These are phyloP conservation scores for Zhengitettix transpicula DNA, from an alignment of 2,888 invertebrate genomes.

Conservation along the genomic window DNA sequence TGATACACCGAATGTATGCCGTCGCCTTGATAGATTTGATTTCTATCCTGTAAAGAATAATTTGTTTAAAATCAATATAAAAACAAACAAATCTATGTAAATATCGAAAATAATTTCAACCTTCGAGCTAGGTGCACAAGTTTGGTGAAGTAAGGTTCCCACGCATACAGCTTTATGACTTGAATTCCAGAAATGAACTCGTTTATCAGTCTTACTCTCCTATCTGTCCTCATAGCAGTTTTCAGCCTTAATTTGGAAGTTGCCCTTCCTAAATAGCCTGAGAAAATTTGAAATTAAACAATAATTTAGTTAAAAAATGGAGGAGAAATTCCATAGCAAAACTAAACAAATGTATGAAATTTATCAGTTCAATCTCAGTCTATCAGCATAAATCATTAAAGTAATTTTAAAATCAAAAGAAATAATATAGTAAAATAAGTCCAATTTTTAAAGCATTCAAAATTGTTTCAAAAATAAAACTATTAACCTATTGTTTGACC, in stretches of 20 bases:
- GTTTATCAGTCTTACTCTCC: constrained; percentile 81
- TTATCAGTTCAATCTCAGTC: too few species aligned
- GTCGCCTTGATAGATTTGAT: background rate
- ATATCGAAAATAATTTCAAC: background rate
- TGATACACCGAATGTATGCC: background rate
- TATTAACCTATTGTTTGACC: too few species aligned
- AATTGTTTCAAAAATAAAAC: too few species aligned
- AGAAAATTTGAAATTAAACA: background rate
- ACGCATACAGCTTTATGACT: constrained; percentile 77
- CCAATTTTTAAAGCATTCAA: too few species aligned
- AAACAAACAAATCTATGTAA: background rate
- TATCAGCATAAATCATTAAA: too few species aligned
- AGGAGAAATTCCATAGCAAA: background rate
- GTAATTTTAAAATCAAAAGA: too few species aligned
- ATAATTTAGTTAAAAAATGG: background rate
- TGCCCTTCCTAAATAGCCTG: background rate
- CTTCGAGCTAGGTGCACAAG: background rate
- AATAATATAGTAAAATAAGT: too few species aligned
- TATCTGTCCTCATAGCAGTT: constrained; percentile 74
- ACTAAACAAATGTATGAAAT: too few species aligned
- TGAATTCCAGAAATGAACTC: constrained; percentile 87
- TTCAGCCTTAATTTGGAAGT: constrained; percentile 40
- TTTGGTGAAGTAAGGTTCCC: constrained; percentile 54
- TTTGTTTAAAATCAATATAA: background rate
- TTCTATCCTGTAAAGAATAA: background rate